Evolutionary conservation across 2,113 vertebrate species (phyloP).

Genomic region (Scalopus aquaticus): DNA sequence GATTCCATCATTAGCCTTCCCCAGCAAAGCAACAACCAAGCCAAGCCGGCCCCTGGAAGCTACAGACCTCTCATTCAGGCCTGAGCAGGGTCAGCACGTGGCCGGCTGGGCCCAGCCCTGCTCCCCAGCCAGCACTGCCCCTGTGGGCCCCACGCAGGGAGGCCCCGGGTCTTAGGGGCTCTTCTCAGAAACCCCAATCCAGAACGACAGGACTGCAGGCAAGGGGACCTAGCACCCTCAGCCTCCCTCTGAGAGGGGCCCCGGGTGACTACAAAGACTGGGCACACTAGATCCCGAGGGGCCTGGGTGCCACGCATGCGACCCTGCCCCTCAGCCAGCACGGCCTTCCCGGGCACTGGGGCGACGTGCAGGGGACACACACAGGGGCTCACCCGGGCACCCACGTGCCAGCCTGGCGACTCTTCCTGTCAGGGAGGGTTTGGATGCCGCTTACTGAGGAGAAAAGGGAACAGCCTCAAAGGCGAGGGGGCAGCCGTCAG

Average conservation of each 20-base stretch:
- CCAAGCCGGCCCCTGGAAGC: background rate
- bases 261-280: background rate
- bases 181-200: background rate
- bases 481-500: background rate
- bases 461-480: background rate
- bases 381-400: background rate
- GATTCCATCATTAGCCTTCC: conserved; percentile 18
- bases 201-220: background rate
- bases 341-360: background rate
- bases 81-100: background rate
- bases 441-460: background rate
- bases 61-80: background rate
- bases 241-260: background rate
- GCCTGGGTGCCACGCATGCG: background rate
- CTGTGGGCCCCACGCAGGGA: background rate
- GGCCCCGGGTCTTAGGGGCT: background rate
- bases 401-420: conserved; percentile 21
- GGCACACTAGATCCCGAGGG: too few species aligned
- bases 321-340: background rate
- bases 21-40: background rate
- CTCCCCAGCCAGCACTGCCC: background rate
- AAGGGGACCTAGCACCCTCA: background rate
- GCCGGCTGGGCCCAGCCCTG: background rate
- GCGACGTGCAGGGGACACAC: background rate
- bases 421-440: conserved; percentile 39